A percentile compares a stretch with the other conserved stretches of the same genome.
phyloP scores from a whole-genome alignment of 1,140 invertebrate genomes.

The Chrysoperla carnea region DNA sequence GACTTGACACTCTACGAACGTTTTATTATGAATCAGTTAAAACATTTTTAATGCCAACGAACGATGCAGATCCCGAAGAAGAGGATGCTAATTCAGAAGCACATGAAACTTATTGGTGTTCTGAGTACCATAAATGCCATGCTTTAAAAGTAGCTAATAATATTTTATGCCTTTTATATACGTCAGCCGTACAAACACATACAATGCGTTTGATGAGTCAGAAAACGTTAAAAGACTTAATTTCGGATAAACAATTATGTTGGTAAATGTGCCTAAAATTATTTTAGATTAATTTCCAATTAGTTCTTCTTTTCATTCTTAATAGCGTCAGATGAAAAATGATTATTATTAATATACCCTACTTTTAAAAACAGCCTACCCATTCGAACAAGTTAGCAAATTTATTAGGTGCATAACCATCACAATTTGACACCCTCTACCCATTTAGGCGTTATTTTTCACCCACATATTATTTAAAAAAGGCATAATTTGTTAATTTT shows the following conservation, averaged over 20 bases:
- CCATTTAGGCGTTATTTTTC: too few relatives aligned
- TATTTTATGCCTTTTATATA: constrained; percentile 48
- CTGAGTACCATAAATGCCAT: constrained; percentile 72
- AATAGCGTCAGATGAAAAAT: too few relatives aligned
- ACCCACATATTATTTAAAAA: too few relatives aligned
- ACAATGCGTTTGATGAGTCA: constrained; percentile 38
- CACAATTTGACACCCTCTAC: too few relatives aligned
- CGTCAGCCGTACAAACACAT: constrained; percentile 42
- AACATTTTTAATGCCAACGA: constrained; percentile 17
- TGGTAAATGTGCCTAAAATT: constrained; percentile 18
- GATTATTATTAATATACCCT: too few relatives aligned
- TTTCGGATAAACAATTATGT: constrained; percentile 30
- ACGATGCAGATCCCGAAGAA: constrained; percentile 8
- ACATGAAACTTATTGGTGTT: constrained; percentile 62
- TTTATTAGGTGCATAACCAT: too few relatives aligned
- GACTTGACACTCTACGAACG: constrained; percentile 47
- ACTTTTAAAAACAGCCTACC: too few relatives aligned
- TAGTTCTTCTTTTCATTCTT: too few relatives aligned
- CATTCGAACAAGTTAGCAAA: too few relatives aligned
- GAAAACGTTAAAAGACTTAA: constrained; percentile 28
- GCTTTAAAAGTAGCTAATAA: constrained; percentile 37
- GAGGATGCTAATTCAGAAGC: constrained; percentile 16
- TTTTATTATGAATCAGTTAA: constrained; percentile 47
- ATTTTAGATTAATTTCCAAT: too few relatives aligned
- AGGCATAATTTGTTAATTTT: too few relatives aligned